phyloP scores from a whole-genome alignment of 2,888 invertebrate species.

The Agrypnus murinus region DNA sequence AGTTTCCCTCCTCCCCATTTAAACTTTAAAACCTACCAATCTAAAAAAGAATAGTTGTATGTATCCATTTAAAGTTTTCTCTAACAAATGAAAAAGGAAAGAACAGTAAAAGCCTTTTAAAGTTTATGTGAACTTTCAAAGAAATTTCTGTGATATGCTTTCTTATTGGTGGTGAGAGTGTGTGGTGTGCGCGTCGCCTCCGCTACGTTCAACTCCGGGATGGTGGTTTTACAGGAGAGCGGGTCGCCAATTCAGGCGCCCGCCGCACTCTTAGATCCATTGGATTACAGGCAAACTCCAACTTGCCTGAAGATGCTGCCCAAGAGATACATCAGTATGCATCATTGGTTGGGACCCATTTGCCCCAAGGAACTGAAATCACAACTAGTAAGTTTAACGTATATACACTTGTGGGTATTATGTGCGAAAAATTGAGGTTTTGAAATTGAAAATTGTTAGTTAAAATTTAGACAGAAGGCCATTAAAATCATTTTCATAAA shows the following conservation, averaged over 20 bases:
- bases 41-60: conserved; percentile 15
- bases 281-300: conserved; percentile 88
- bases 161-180: conserved; percentile 43
- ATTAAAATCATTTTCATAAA: too few relatives aligned
- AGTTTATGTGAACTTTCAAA: conserved; percentile 30
- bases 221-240: conserved; percentile 85
- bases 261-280: conserved; percentile 76
- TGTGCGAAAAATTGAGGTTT: neutral
- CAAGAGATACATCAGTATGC: conserved; percentile 92
- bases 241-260: conserved; percentile 76
- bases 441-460: too few relatives aligned
- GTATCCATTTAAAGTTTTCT: conserved; percentile 36
- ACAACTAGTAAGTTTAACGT: conserved; percentile 79
- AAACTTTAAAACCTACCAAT: neutral
- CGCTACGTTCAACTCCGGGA: conserved; percentile 63
- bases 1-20: neutral
- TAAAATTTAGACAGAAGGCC: too few relatives aligned
- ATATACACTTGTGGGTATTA: neutral
- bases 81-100: conserved; percentile 15
- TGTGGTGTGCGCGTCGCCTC: conserved; percentile 40
- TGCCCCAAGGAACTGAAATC: conserved; percentile 86
- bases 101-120: conserved; percentile 49
- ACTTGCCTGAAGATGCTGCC: conserved; percentile 92
- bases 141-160: conserved; percentile 47
- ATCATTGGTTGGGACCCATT: conserved; percentile 91